These are phyloP conservation scores for Orestias chungarensis DNA, from an alignment of 2,797 vertebrate species.

Conservation along the genomic window DNA sequence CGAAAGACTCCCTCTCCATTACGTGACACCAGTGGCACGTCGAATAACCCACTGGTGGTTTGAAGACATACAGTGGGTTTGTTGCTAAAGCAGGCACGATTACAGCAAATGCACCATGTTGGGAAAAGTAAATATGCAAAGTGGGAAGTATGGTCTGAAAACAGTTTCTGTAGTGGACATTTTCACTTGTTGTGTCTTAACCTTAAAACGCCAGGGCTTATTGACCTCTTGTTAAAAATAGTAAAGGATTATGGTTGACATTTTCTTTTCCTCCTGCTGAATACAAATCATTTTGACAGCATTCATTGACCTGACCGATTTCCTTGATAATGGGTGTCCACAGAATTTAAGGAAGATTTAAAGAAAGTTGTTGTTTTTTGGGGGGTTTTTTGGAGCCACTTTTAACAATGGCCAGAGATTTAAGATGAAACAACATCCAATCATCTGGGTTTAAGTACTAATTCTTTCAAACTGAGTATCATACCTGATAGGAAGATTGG, in stretches of 20 bases:
- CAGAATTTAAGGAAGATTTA: no score
- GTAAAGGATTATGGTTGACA: no score
- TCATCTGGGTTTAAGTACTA: background rate
- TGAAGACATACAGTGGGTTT: slow-evolving; percentile 5
- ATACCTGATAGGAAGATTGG: slow-evolving; percentile 93
- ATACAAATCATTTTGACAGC: no score
- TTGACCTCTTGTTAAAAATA: background rate
- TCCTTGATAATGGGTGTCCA: no score
- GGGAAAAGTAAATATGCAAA: background rate
- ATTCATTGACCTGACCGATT: no score
- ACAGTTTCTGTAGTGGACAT: background rate
- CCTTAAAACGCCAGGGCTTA: background rate
- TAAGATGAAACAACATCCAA: background rate
- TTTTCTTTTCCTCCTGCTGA: no score
- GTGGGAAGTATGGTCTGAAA: background rate
- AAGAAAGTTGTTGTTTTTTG: background rate
- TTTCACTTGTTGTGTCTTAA: background rate
- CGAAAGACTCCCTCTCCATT: slow-evolving; percentile 95
- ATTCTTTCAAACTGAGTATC: background rate
- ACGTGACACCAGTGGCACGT: slow-evolving; percentile 98
- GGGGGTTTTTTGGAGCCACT: no score
- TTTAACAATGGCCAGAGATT: no score
- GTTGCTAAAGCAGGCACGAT: background rate
- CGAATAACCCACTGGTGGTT: slow-evolving; percentile 88
- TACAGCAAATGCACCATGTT: background rate